These are phyloP conservation scores for Drosophila jambulina DNA, from an alignment of 1,140 invertebrate species.

Conservation along the genomic window DNA sequence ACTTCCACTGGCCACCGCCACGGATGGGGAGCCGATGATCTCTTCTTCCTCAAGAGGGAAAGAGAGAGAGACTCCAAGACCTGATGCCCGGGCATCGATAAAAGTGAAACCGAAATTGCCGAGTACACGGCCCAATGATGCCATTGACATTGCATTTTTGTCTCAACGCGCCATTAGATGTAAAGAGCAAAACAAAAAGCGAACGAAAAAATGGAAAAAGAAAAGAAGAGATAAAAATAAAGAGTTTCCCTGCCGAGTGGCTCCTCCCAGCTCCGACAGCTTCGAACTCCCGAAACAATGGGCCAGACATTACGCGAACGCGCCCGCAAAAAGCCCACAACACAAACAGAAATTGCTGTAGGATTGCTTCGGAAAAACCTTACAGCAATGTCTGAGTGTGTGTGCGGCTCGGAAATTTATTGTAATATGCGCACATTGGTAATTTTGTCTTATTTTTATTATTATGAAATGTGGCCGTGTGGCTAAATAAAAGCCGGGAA, in stretches of 20 bases:
- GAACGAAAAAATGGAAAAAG: conserved; percentile 23
- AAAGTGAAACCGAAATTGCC: conserved; percentile 81
- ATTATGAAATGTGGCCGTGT: conserved; percentile 68
- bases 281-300: conserved; percentile 65
- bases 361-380: conserved; percentile 49
- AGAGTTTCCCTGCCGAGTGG: conserved; percentile 43
- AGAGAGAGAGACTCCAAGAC: conserved; percentile 9
- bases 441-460: conserved; percentile 77
- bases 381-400: conserved; percentile 20
- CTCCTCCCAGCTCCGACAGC: conserved; percentile 25
- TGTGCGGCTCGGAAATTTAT: conserved; percentile 65
- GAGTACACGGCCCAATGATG: conserved; percentile 68
- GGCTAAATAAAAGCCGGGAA: conserved; percentile 62
- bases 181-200: conserved; percentile 66
- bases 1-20: conserved; percentile 62
- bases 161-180: conserved; percentile 80
- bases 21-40: conserved; percentile 23
- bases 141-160: conserved; percentile 83
- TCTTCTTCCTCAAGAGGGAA: conserved; percentile 35
- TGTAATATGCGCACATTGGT: conserved; percentile 79
- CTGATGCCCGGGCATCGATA: conserved; percentile 74
- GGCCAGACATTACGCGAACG: conserved; percentile 74
- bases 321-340: conserved; percentile 55
- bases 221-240: conserved; percentile 42
- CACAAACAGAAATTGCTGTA: conserved; percentile 41